Evolutionary conservation across 1,140 invertebrate genomes (phyloP).

Genomic region (Thrips palmi): DNA sequence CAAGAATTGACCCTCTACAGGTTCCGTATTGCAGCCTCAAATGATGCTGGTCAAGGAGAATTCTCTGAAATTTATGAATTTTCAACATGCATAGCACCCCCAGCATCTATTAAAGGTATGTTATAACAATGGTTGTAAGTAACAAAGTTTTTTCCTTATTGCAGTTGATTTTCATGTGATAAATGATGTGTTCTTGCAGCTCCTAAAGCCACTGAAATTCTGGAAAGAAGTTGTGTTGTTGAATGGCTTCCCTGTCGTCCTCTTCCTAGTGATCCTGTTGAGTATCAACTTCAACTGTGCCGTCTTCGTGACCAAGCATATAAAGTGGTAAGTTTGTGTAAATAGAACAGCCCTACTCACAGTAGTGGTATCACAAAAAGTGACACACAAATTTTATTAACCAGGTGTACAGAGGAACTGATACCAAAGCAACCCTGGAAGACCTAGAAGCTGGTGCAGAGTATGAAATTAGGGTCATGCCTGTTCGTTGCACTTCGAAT

Average conservation of each 20-base stretch:
- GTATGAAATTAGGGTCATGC: slow-evolving; percentile 53
- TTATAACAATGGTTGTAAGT: slow-evolving; percentile 1
- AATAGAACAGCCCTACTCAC: slow-evolving; percentile 2
- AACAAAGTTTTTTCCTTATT: background rate
- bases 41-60: slow-evolving; percentile 62
- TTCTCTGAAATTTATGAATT: slow-evolving; percentile 49
- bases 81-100: slow-evolving; percentile 55
- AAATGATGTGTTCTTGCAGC: slow-evolving; percentile 19
- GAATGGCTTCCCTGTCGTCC: slow-evolving; percentile 33
- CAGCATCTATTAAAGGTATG: slow-evolving; percentile 49
- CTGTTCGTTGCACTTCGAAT: slow-evolving; percentile 36
- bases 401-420: slow-evolving; percentile 50
- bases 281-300: slow-evolving; percentile 44
- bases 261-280: slow-evolving; percentile 35
- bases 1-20: slow-evolving; percentile 56
- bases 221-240: slow-evolving; percentile 25
- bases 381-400: slow-evolving; percentile 11
- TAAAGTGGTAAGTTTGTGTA: slow-evolving; percentile 28
- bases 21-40: slow-evolving; percentile 66
- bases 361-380: background rate
- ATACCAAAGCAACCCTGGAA: slow-evolving; percentile 39
- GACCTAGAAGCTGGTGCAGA: slow-evolving; percentile 47
- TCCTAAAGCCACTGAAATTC: slow-evolving; percentile 32
- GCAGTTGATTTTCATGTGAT: background rate
- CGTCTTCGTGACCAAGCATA: slow-evolving; percentile 37